Evolutionary conservation across 2,888 invertebrate species (phyloP).

Genomic region (Nebria salina): DNA sequence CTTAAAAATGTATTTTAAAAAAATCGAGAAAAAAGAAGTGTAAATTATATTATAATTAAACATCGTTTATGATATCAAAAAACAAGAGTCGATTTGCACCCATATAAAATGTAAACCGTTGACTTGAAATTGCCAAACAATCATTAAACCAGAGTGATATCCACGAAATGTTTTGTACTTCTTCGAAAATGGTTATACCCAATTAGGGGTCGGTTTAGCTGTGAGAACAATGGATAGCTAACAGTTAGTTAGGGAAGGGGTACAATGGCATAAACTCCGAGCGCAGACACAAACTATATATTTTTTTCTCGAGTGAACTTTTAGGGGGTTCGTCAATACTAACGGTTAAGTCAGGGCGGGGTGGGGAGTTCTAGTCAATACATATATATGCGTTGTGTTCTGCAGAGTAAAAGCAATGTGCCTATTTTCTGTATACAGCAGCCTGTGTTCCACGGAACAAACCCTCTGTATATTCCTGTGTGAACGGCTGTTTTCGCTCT

Average conservation of each 20-base stretch:
- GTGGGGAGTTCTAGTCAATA: slow-evolving; percentile 42
- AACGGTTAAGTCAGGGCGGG: slow-evolving; percentile 44
- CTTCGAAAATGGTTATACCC: slow-evolving; percentile 55
- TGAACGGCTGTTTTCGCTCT: slow-evolving; percentile 40
- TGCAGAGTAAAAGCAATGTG: slow-evolving; percentile 23
- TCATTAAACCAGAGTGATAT: background rate
- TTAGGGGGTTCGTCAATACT: slow-evolving; percentile 55
- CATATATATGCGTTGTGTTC: background rate
- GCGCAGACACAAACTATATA: slow-evolving; percentile 20
- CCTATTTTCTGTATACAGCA: slow-evolving; percentile 30
- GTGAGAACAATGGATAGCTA: slow-evolving; percentile 58
- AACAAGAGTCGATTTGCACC: background rate
- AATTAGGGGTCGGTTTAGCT: slow-evolving; percentile 58
- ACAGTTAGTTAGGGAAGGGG: slow-evolving; percentile 51
- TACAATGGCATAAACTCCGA: slow-evolving; percentile 38
- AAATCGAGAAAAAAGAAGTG: no score
- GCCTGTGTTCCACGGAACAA: slow-evolving; percentile 17
- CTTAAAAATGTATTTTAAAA: no score
- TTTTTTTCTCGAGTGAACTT: slow-evolving; percentile 50
- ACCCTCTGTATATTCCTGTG: slow-evolving; percentile 23
- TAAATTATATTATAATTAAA: no score
- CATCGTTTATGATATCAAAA: no score
- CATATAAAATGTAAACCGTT: slow-evolving; percentile 20
- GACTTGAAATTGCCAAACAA: slow-evolving; percentile 22
- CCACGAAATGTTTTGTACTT: background rate